These are phyloP conservation scores for Dinoponera quadriceps DNA, from an alignment of 1,140 invertebrate genomes.

Conservation along the genomic window DNA sequence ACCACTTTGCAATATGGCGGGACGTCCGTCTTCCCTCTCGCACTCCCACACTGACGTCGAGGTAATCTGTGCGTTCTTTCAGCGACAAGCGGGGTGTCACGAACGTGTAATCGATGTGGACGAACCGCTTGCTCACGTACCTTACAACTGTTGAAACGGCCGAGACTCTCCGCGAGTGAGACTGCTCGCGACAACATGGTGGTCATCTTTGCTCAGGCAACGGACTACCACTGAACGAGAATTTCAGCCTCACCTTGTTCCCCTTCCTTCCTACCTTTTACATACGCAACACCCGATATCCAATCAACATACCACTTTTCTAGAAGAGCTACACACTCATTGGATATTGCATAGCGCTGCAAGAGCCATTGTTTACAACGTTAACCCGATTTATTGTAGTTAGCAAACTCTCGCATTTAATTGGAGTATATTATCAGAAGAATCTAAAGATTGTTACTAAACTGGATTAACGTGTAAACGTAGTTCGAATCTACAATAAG, in stretches of 20 bases:
- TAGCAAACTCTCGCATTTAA: no score
- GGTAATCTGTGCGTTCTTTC: background rate
- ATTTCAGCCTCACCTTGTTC: slow-evolving; percentile 63
- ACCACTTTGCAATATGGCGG: slow-evolving; percentile 81
- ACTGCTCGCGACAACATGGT: slow-evolving; percentile 89
- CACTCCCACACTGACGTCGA: background rate
- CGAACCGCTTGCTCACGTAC: slow-evolving; percentile 82
- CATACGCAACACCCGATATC: no score
- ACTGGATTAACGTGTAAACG: no score
- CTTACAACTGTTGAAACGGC: slow-evolving; percentile 88
- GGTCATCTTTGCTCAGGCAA: slow-evolving; percentile 87
- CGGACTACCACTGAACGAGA: slow-evolving; percentile 71
- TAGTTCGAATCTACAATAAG: no score
- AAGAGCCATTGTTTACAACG: no score
- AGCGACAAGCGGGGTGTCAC: no score
- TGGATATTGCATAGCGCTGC: no score
- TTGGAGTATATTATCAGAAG: no score
- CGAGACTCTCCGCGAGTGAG: slow-evolving; percentile 87
- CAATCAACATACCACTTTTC: no score
- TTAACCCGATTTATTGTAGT: no score
- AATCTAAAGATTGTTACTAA: no score
- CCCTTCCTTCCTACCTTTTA: slow-evolving; percentile 38
- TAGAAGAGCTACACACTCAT: no score
- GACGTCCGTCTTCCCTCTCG: slow-evolving; percentile 63
- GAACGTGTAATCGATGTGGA: background rate